A percentile compares a stretch with the other conserved stretches of the same genome.
Conservation (phyloP, 2,113 vertebrate genomes). For the Macrotis lagotis region DNA sequence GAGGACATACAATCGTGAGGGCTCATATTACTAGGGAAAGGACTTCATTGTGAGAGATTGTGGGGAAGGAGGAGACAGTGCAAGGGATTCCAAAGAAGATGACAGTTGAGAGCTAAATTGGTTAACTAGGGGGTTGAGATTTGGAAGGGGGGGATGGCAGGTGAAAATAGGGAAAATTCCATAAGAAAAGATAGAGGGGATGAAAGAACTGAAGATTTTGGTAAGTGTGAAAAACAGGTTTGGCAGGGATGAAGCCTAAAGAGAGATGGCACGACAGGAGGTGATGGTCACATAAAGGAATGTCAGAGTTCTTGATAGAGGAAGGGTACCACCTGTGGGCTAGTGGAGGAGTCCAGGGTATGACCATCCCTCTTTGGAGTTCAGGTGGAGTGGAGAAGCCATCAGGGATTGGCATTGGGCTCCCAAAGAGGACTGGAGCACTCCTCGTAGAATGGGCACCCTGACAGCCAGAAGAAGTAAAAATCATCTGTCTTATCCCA, state of each 20-base stretch:
- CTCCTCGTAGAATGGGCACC: not conserved
- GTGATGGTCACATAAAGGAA: not conserved
- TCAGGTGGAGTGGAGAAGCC: not conserved
- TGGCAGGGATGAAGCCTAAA: not conserved
- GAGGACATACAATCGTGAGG: not conserved
- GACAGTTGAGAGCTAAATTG: not conserved
- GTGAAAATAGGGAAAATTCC: not conserved
- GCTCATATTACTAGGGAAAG: too few relatives aligned
- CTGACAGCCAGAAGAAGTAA: not conserved
- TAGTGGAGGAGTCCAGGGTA: not conserved
- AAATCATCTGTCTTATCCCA: not conserved
- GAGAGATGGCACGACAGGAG: not conserved
- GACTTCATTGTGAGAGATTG: not conserved
- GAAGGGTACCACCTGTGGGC: not conserved
- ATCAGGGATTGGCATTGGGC: not conserved
- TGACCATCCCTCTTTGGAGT: not conserved
- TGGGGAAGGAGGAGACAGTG: not conserved
- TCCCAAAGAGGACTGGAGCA: constrained; percentile 19
- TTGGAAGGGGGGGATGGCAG: not conserved
- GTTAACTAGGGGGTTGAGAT: not conserved
- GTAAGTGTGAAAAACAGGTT: not conserved
- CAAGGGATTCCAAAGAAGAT: not conserved
- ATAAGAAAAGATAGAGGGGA: not conserved
- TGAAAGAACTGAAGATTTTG: not conserved
- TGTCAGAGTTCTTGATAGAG: not conserved